phyloP scores from a whole-genome alignment of 2,888 invertebrate species.

The Eretmocerus hayati region DNA sequence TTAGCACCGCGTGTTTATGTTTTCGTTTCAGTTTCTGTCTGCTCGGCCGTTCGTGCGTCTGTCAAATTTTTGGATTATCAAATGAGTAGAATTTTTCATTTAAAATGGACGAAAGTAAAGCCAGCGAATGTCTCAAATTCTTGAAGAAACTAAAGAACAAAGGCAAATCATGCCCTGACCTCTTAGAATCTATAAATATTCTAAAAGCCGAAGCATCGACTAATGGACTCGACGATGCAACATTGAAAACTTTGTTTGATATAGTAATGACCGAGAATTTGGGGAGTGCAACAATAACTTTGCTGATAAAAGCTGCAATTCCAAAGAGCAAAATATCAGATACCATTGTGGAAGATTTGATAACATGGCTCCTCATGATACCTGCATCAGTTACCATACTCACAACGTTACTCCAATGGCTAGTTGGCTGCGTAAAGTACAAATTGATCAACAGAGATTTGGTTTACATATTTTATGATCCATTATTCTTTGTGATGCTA shows the following conservation, averaged over 20 bases:
- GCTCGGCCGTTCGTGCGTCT: no score
- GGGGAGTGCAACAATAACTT: conserved; percentile 24
- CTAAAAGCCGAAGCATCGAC: conserved; percentile 27
- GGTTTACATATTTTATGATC: conserved; percentile 36
- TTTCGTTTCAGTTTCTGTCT: no score
- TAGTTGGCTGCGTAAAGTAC: conserved; percentile 36
- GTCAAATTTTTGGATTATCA: no score
- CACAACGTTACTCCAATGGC: conserved; percentile 34
- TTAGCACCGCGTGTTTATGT: no score
- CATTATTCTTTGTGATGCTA: conserved; percentile 33
- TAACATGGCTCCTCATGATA: conserved; percentile 30
- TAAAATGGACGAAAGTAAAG: no score
- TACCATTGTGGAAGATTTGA: conserved; percentile 25
- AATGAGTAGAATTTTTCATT: no score
- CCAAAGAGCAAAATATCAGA: conserved; percentile 30
- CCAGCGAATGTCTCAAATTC: conserved; percentile 5
- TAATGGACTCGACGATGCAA: conserved; percentile 29
- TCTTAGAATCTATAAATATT: conserved; percentile 20
- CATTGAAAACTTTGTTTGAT: conserved; percentile 26
- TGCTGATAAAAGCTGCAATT: conserved; percentile 38
- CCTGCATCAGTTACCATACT: conserved; percentile 27
- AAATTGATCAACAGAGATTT: conserved; percentile 32
- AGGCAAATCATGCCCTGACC: conserved; percentile 21
- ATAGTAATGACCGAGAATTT: conserved; percentile 28
- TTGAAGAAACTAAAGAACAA: conserved; percentile 19